Base-by-base conservation (phyloP, 2,888 invertebrate genomes). In the Hypomecis atomaria region DNA sequence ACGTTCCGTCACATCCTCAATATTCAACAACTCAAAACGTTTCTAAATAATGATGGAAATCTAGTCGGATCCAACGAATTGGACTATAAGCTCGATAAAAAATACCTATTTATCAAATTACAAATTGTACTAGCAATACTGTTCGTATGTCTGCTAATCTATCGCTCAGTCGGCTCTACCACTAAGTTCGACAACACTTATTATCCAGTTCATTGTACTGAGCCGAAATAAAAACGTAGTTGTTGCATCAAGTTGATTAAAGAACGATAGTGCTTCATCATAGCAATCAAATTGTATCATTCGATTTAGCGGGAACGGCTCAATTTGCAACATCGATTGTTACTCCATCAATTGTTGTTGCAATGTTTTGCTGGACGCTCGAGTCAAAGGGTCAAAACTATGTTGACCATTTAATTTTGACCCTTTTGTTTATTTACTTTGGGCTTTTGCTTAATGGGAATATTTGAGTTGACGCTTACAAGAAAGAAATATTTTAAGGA, bases 261-360 rank as follows among this genome's bases (percentile, higher is more conserved):
- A 55, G 44, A 62, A 36, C 56, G 9, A 52, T 23, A 58, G 13
- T 13, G 57, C 62, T 47, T 45, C 42, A 37, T 58, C 63, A 58
- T 49, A 37, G 37, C 37, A 45, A 36, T 49, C 13, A 38, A 56
- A 55, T 61, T 57, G 49, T 42, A 69, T 63, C 59, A 59, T 52
- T 62, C 45, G 54, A 57, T 62, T 68, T 65, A 34, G 57, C 47
- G 42, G n/a, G 50, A 54, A 63, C 45, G 53, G 23, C 44, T 54
- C 43, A 10, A 63, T 63, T 66, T 65, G 58, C 47, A 62, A 59
- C 59, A 56, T 47, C 45, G 50, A 54, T 49, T 65, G 60, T 65
- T 62, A 58, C 67, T 38, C 10, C 54, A 62, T 59, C 53, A 56
- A 60, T 13, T 34, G 23, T 49, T 47, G 37, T 62, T 58, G 62